Evolutionary conservation across 2,888 invertebrate species (phyloP).

Genomic region (Drosophila setosimentum): DNA sequence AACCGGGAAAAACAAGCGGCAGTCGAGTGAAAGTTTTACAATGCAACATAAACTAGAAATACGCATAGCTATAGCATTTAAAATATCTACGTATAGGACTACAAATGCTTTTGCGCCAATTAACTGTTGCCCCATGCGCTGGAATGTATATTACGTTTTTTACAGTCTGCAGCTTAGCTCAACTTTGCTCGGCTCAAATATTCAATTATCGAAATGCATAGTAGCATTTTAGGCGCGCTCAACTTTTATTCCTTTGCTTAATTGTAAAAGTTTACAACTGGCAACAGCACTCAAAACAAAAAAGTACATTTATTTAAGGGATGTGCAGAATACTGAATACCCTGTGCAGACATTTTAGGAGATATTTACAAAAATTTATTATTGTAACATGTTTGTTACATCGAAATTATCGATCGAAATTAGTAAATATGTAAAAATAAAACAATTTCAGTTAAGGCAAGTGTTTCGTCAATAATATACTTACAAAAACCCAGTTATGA

Average conservation of each 20-base stretch:
- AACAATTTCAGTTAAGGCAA: background rate
- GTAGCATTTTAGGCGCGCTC: constrained; percentile 43
- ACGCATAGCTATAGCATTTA: constrained; percentile 6
- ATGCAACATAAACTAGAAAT: constrained; percentile 25
- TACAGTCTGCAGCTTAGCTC: constrained; percentile 34
- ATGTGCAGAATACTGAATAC: constrained; percentile 3
- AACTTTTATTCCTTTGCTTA: constrained; percentile 73
- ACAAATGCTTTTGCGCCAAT: constrained; percentile 46
- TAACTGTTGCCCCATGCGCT: constrained; percentile 38
- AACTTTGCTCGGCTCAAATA: constrained; percentile 43
- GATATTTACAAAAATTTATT: fast-evolving
- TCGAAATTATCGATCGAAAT: background rate
- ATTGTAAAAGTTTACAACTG: constrained; percentile 72
- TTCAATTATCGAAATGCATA: constrained; percentile 75
- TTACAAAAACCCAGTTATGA: no score
- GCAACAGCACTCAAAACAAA: constrained; percentile 7
- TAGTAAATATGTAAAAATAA: background rate
- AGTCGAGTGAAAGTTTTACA: constrained; percentile 38
- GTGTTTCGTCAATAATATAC: background rate
- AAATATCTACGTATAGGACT: background rate
- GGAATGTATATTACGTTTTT: constrained; percentile 53
- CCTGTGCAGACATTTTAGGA: background rate
- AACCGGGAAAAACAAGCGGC: constrained; percentile 8
- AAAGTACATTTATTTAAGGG: background rate
- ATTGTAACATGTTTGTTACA: background rate